Base-by-base conservation (phyloP, 2,113 vertebrate species). In the Platycercus adscitus region DNA sequence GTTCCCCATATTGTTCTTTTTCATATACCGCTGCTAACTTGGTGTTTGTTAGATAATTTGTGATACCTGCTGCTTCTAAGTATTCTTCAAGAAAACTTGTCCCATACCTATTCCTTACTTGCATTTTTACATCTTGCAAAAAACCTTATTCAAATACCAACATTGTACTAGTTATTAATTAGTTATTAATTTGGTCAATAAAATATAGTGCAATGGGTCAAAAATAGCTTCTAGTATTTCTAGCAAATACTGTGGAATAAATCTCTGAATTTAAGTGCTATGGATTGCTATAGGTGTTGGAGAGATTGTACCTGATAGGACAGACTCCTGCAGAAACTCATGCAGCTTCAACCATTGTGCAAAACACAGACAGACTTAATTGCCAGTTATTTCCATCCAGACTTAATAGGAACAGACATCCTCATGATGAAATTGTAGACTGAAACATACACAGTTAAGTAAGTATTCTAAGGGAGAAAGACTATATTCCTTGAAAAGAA, bases 381-480 rank as follows among this genome's bases (percentile, higher is more conserved):
- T 46, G 47, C 16, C 72, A 53, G 15, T 35, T 4, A 58, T 29
- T 75, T 65, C 29, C 37, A 75, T 7, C 61, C 46, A n/a, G 39
- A 44, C 47, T 84, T 41, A 25, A 12, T 15, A 46, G 56, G 29
- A 81, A 68, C 26, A 66, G n/a, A 63, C 44, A 84, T 25, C 65
- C 73, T 64, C 18, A 5, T 2, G 44, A 71, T 47, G 44, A 53
- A 89, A 78, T 0, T 31, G 77, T 3, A 81, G 56, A 29, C 18
- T 39, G 72, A 70, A 55, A 70, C 14, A 20, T 3, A 33, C 11
- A 41, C 1, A 71, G 4, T 1, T 1, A 66, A 86, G 5, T 1
- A 68, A 89, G 10, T 9, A 44, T 19, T 84, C 47, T 14, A 9
- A 46, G n/a, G 37, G 43, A 95, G 44, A 52, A 55, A 72, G 49